Base-by-base conservation (phyloP, 1,140 invertebrate species). In the Daktulosphaira vitifoliae region DNA sequence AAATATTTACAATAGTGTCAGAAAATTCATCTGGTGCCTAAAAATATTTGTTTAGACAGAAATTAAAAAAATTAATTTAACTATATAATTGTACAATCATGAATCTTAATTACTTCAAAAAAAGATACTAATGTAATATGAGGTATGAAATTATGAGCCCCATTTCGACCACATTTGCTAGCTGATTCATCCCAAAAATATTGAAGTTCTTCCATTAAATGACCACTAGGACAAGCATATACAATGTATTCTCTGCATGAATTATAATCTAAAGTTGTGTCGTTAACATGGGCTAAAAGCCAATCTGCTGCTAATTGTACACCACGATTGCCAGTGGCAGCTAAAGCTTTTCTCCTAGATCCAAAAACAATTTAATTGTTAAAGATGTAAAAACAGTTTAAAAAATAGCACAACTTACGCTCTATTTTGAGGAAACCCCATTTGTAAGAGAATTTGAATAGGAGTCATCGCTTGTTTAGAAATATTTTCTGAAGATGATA, bases 81-180 rank as follows among this genome's bases (percentile, higher is more conserved):
- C n/a, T n/a, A n/a, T n/a, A n/a, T n/a, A n/a, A n/a, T n/a, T n/a
- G n/a, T n/a, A n/a, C n/a, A n/a, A n/a, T n/a, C n/a, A n/a, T n/a
- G n/a, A n/a, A n/a, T n/a, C n/a, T n/a, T n/a, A n/a, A n/a, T 69
- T 78, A 92, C 90, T 79, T 89, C 89, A 72, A 93, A 93, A 75
- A 89, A 91, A 9, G 89, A 86, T 42, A 90, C 87, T 37, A 95
- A 78, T 11, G 90, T 94, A 68, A 95, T 87, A 73, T 95, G 90
- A 2, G 90, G 90, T 39, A 89, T 83, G 74, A 84, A 91, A 74
- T 90, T 89, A 71, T 92, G 90, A 8, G 89, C 89, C 22, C 89
- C 88, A 76, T 94, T 93, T 86, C 89, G 90, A 29, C 85, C 86
- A 73, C 82, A 84, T 4, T 83, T 74, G 56, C 79, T 75, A 69